phyloP scores from a whole-genome alignment of 1,140 invertebrate species.

The Philotrypesis tridentata region DNA sequence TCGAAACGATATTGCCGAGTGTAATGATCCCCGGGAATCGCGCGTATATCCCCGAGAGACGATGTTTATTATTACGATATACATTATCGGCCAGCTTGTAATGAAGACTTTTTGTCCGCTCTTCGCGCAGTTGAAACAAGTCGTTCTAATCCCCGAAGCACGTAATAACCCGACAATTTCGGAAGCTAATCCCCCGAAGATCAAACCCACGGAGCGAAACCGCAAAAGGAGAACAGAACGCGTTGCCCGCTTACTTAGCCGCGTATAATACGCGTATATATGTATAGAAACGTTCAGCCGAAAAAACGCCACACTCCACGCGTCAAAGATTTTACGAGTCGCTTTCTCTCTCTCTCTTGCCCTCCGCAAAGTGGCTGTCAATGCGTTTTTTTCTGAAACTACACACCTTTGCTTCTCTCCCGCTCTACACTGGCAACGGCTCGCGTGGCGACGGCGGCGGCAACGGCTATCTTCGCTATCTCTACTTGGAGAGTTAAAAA shows the following conservation, averaged over 20 bases:
- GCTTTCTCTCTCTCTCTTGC: no score
- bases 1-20: not conserved
- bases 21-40: not conserved
- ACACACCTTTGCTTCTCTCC: not conserved
- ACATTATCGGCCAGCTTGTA: not conserved
- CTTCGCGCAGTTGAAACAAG: not conserved
- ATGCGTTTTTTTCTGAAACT: not conserved
- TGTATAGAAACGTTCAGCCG: no score
- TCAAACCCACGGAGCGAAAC: not conserved
- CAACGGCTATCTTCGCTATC: constrained; percentile 33
- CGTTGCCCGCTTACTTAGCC: not conserved
- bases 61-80: no score
- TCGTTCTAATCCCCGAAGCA: not conserved
- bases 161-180: not conserved
- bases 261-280: not conserved
- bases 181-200: not conserved
- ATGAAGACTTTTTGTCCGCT: not conserved
- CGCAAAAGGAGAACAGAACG: not conserved
- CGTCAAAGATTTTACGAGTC: constrained; percentile 17
- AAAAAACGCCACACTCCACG: not conserved
- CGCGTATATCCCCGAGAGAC: not conserved
- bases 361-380: constrained; percentile 10
- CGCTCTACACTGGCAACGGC: no score
- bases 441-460: no score
- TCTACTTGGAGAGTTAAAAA: not conserved